A percentile compares a stretch with the other conserved stretches of the same genome.
Evolutionary conservation across 2,113 vertebrate genomes (phyloP).

Genomic region (Chlamydotis undulata): DNA sequence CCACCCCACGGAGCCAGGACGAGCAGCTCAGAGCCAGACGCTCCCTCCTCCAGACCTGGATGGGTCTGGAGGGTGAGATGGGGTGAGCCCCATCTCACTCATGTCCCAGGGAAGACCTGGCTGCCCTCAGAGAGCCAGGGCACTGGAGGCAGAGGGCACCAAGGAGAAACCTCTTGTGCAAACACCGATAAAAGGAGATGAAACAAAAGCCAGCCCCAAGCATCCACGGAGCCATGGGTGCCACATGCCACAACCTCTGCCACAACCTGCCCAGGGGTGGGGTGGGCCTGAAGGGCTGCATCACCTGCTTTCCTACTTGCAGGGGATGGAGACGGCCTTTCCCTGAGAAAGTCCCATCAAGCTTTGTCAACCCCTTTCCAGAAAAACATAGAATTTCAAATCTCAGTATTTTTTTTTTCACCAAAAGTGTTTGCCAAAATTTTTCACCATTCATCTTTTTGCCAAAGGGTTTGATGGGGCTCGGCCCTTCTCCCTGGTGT

Average conservation of each 20-base stretch:
- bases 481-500: not conserved
- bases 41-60: not conserved
- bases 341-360: not conserved
- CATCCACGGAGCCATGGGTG: not conserved
- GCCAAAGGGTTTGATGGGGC: not conserved
- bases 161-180: not conserved
- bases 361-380: not conserved
- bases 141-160: not conserved
- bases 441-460: not conserved
- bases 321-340: not conserved
- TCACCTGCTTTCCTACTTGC: not conserved
- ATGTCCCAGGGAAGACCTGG: not conserved
- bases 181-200: not conserved
- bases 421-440: not conserved
- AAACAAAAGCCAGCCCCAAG: not conserved
- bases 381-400: not conserved
- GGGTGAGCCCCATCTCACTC: not conserved
- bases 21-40: not conserved
- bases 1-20: not conserved
- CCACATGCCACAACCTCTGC: not conserved
- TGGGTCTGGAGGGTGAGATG: not conserved
- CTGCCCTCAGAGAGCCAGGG: not conserved
- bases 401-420: not conserved
- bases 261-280: not conserved
- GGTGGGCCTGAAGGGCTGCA: fast-evolving